Conservation (phyloP, 1,140 invertebrate genomes). For the Drosophila leontia region DNA sequence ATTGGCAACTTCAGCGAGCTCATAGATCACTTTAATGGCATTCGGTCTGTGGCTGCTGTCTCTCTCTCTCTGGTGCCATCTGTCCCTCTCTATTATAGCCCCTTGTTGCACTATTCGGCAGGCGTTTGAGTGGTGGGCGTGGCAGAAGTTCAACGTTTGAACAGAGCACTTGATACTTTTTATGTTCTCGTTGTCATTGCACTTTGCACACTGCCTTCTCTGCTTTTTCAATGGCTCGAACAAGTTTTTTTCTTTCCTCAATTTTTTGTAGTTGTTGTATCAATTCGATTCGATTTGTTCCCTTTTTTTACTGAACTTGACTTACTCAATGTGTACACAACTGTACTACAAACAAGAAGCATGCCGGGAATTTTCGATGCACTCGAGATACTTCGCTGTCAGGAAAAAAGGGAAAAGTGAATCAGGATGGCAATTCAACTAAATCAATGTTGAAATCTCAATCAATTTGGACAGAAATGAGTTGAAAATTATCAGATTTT, state of each 20-base stretch:
- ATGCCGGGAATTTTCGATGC: slow-evolving; percentile 48
- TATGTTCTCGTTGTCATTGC: slow-evolving; percentile 49
- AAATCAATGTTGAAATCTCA: slow-evolving; percentile 43
- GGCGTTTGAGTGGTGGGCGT: slow-evolving; percentile 34
- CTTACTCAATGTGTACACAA: slow-evolving; percentile 46
- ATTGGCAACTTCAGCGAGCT: slow-evolving; percentile 43
- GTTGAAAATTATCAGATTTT: slow-evolving; percentile 7
- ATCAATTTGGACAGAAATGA: slow-evolving; percentile 24
- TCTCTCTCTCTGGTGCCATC: not conserved
- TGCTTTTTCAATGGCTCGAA: slow-evolving; percentile 39
- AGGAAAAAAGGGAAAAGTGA: slow-evolving; percentile 29
- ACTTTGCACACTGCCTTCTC: slow-evolving; percentile 35
- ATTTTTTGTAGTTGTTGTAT: slow-evolving; percentile 22
- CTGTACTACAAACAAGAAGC: slow-evolving; percentile 48
- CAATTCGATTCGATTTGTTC: slow-evolving; percentile 33
- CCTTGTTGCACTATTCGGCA: slow-evolving; percentile 21
- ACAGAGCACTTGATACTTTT: slow-evolving; percentile 51
- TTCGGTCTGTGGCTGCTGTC: slow-evolving; percentile 19
- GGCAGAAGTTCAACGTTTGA: slow-evolving; percentile 48
- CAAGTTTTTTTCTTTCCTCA: slow-evolving; percentile 46
- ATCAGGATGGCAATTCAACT: slow-evolving; percentile 40
- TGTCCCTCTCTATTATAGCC: slow-evolving; percentile 17
- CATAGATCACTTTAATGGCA: slow-evolving; percentile 53
- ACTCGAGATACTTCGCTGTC: slow-evolving; percentile 28
- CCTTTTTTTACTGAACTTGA: slow-evolving; percentile 34